Percentiles rank a stretch among this genome's conserved stretches.
phyloP scores from a whole-genome alignment of 2,888 invertebrate species.

The Malachius bipustulatus region DNA sequence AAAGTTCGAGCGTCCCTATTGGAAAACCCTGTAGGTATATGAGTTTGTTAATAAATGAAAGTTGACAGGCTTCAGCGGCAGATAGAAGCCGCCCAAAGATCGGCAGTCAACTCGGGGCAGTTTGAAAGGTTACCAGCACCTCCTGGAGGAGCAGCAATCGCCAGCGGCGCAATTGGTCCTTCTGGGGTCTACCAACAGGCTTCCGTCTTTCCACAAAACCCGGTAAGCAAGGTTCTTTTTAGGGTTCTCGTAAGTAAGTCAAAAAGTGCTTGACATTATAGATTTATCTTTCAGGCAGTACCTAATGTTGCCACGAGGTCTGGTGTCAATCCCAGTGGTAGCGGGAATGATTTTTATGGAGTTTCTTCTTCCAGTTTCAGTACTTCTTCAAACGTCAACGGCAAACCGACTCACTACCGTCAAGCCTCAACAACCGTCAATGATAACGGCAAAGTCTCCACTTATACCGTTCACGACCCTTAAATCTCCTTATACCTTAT shows the following conservation, averaged over 20 bases:
- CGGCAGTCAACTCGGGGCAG: too few species aligned
- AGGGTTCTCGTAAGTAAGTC: too few species aligned
- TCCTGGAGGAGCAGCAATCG: slow-evolving; percentile 39
- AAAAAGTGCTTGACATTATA: too few species aligned
- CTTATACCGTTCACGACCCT: slow-evolving; percentile 43
- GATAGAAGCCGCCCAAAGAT: too few species aligned
- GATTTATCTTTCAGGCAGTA: slow-evolving; percentile 5
- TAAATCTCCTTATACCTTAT: too few species aligned
- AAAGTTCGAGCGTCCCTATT: too few species aligned
- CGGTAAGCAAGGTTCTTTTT: slow-evolving; percentile 38
- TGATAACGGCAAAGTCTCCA: slow-evolving; percentile 59
- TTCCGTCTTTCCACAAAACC: slow-evolving; percentile 46
- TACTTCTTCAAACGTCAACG: slow-evolving; percentile 46
- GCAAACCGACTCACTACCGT: slow-evolving; percentile 42
- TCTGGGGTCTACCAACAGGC: slow-evolving; percentile 46
- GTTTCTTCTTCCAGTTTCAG: slow-evolving; percentile 55
- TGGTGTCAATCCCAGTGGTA: slow-evolving; percentile 23
- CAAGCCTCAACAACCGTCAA: slow-evolving; percentile 55
- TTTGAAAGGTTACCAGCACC: too few species aligned
- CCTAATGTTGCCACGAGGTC: slow-evolving; percentile 31
- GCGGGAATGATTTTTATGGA: slow-evolving; percentile 32
- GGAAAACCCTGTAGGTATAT: too few species aligned
- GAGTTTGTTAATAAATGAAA: too few species aligned
- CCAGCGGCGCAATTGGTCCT: slow-evolving; percentile 44
- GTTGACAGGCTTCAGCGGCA: too few species aligned